Base-by-base conservation (phyloP, 2,113 vertebrate genomes). In the Mastomys coucha region DNA sequence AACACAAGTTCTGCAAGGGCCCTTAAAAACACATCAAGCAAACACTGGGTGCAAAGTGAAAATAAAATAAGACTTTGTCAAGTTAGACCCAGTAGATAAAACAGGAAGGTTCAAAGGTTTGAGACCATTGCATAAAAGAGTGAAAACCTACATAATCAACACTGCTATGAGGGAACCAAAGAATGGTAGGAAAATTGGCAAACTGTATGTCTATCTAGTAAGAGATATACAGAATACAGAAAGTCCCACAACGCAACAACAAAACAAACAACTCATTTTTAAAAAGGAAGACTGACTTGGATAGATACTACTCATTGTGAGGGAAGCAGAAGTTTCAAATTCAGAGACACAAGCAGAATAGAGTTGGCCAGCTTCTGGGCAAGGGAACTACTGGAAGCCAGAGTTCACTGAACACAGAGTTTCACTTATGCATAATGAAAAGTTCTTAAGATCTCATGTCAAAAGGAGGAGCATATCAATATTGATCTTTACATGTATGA, bases 11-110 rank as follows among this genome's bases (percentile, higher is more conserved):
- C 91, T 91, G 42, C 42, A 53, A 60, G 11, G 33, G 33, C 39
- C 84, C 70, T 80, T 89, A 14, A 88, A 96, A 76, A 87, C 0
- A 12, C 26, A 85, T 42, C 77, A 51, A 75, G 31, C 24, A 76
- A 89, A 78, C 42, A 87, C 28, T 63, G 39, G 65, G 28, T 70
- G 58, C 11, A 87, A 95, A 78, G n/a, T 60, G 69, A 91, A 94
- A 77, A 42, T 0, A n/a, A 80, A 69, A 11, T 70, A 0, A 7
- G 12, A 88, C 36, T 65, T 10, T 60, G 26, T 36, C 80, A 63
- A 28, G 36, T n/a, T 13, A 42, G 81, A n/a, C 20, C 12, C 36
- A 26, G 56, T 84, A 56, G 20, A 39, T 39, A 93, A 94, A 65
- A 80, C 56, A 73, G 17, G 72, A 24, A 75, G 72, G n/a, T 42